These are phyloP conservation scores for Tragelaphus imberbis DNA, from an alignment of 2,113 vertebrate genomes.

Conservation along the genomic window DNA sequence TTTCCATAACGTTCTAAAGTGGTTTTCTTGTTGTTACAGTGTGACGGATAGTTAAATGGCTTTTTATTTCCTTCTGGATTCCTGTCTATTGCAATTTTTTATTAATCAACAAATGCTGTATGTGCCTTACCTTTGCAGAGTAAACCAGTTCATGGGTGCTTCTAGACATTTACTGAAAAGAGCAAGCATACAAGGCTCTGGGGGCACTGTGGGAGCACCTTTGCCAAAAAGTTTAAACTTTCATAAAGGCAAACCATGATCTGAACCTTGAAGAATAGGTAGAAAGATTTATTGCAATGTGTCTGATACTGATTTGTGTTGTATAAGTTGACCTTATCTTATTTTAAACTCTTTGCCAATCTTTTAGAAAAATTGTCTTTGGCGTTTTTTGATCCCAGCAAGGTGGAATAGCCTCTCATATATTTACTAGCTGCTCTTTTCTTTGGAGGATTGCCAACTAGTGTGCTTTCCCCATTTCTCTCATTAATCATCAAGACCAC, in stretches of 20 bases:
- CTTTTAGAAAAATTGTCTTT: conserved; percentile 12
- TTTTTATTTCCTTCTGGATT: neutral
- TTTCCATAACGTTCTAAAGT: neutral
- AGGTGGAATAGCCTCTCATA: neutral
- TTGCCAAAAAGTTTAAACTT: neutral
- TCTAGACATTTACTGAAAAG: neutral
- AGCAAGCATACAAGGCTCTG: neutral
- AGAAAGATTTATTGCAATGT: neutral
- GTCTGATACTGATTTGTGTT: neutral
- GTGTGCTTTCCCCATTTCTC: neutral
- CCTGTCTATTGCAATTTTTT: neutral
- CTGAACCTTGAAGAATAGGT: neutral
- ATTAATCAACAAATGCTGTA: neutral
- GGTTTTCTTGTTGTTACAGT: neutral
- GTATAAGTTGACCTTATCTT: neutral
- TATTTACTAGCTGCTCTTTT: conserved; percentile 10
- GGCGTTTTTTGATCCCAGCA: neutral
- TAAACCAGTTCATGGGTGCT: neutral
- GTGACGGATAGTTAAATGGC: neutral
- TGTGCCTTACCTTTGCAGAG: neutral
- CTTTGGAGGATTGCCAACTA: neutral
- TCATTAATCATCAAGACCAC: conserved; percentile 24
- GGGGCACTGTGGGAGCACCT: neutral
- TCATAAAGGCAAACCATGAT: neutral
- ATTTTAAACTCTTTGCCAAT: conserved; percentile 18